Conservation (phyloP, 2,888 invertebrate species). For the Acanthopleura granulata region DNA sequence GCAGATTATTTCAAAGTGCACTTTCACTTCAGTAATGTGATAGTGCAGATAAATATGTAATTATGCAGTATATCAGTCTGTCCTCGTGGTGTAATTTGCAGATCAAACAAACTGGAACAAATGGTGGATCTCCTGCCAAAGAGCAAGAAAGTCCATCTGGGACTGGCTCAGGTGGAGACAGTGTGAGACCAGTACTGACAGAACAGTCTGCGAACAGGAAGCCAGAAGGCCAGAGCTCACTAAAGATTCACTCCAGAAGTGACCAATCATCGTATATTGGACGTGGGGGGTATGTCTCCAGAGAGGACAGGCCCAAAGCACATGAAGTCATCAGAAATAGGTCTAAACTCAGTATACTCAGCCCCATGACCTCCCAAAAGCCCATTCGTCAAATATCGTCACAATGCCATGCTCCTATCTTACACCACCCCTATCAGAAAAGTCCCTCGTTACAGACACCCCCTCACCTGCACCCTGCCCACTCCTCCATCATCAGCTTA, state of each 20-base stretch:
- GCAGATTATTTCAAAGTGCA: too few species aligned
- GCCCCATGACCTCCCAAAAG: neutral
- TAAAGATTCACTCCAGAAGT: neutral
- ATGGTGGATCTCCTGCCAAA: too few species aligned
- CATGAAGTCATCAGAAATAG: neutral
- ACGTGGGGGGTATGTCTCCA: too few species aligned
- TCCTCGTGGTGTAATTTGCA: too few species aligned
- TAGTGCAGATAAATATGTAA: too few species aligned
- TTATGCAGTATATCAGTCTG: too few species aligned
- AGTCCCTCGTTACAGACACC: neutral
- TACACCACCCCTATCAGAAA: conserved; percentile 13
- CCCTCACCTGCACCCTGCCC: neutral
- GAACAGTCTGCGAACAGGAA: conserved; percentile 5
- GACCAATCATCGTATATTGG: neutral
- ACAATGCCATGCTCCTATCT: neutral
- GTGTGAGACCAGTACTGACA: neutral
- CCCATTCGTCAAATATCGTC: neutral
- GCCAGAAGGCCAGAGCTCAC: neutral
- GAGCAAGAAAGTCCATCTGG: neutral
- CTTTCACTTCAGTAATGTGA: too few species aligned
- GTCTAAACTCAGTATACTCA: neutral
- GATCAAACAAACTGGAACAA: too few species aligned
- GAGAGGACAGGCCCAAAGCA: neutral
- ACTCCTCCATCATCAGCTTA: neutral
- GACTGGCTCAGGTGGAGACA: neutral